These are phyloP conservation scores for Papilio glaucus DNA, from an alignment of 1,140 invertebrate genomes.

Conservation along the genomic window DNA sequence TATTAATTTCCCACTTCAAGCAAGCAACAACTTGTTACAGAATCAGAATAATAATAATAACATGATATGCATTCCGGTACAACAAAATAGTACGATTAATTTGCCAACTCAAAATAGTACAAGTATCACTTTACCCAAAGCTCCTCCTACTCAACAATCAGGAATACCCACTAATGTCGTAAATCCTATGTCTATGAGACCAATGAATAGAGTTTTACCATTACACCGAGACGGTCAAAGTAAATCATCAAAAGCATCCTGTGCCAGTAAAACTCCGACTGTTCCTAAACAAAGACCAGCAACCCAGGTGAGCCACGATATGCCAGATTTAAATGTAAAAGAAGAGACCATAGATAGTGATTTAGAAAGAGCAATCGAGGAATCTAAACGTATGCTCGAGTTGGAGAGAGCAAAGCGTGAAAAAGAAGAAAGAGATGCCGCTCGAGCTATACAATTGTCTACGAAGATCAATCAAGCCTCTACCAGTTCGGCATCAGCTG, in stretches of 20 bases:
- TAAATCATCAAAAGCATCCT: constrained; percentile 68
- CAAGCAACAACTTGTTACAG: constrained; percentile 65
- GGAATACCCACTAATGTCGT: constrained; percentile 87
- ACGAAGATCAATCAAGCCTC: constrained; percentile 69
- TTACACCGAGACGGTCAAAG: constrained; percentile 85
- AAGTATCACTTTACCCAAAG: constrained; percentile 85
- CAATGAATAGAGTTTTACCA: constrained; percentile 90
- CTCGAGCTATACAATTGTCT: constrained; percentile 65
- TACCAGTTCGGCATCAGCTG: constrained; percentile 56
- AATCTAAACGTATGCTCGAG: constrained; percentile 81
- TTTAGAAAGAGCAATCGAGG: constrained; percentile 81
- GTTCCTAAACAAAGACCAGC: constrained; percentile 68
- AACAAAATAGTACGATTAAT: constrained; percentile 74
- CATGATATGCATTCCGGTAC: constrained; percentile 76
- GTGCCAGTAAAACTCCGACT: constrained; percentile 58
- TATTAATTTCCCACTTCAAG: constrained; percentile 74
- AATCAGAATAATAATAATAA: constrained; percentile 70
- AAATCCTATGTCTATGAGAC: constrained; percentile 86
- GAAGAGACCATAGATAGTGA: constrained; percentile 80
- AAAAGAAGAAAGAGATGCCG: constrained; percentile 70
- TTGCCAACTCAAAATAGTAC: constrained; percentile 79
- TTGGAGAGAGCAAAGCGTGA: constrained; percentile 76
- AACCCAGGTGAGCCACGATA: constrained; percentile 70
- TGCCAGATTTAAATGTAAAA: constrained; percentile 81
- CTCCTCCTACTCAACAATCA: constrained; percentile 84